phyloP scores from a whole-genome alignment of 2,797 vertebrate species.

The Sternotherus odoratus region DNA sequence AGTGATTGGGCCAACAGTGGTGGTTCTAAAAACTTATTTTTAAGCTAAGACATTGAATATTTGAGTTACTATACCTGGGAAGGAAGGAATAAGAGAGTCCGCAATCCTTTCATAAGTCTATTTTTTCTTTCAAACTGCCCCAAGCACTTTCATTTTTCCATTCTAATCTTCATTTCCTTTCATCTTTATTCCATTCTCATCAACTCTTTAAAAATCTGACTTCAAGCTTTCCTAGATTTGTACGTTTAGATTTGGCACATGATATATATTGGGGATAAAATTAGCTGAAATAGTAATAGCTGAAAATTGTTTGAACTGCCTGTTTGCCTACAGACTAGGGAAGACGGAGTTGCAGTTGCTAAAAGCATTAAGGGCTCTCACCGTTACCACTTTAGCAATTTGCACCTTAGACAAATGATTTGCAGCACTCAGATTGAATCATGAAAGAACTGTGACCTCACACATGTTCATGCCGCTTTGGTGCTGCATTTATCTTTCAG shows the following conservation, averaged over 20 bases:
- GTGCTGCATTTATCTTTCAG: constrained; percentile 52
- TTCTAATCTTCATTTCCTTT: background rate
- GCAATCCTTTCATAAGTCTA: background rate
- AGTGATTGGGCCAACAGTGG: fast-evolving
- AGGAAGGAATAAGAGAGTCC: background rate
- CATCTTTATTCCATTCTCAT: background rate
- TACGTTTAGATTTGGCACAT: background rate
- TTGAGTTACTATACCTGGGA: background rate
- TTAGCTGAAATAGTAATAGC: fast-evolving
- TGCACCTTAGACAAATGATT: constrained; percentile 61
- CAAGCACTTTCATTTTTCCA: background rate
- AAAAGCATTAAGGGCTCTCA: constrained; percentile 30
- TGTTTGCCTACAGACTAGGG: background rate
- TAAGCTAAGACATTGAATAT: background rate
- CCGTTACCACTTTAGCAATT: constrained; percentile 55
- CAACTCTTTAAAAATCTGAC: background rate
- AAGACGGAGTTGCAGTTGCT: background rate
- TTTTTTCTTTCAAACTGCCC: background rate
- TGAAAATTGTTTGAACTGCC: background rate
- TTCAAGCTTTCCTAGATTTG: background rate
- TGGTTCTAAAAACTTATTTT: background rate
- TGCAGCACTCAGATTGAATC: constrained; percentile 50
- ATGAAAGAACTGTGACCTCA: constrained; percentile 50
- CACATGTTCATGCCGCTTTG: constrained; percentile 32
- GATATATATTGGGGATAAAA: background rate